Conservation (phyloP, 2,888 invertebrate species). For the Pasiphila rectangulata region DNA sequence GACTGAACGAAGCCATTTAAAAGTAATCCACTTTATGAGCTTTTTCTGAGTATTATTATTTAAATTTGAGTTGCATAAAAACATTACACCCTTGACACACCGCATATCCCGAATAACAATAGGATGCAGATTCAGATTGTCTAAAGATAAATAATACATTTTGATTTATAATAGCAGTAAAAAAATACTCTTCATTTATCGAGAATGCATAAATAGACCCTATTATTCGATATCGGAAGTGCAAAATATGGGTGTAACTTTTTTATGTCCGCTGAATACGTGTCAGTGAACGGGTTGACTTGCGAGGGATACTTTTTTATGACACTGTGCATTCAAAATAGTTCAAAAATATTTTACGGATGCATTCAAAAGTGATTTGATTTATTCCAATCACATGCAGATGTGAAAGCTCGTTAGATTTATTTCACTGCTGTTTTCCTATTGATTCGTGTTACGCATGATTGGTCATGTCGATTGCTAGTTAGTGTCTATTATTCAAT, state of each 20-base stretch:
- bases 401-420: constrained; percentile 79
- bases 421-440: constrained; percentile 77
- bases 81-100: constrained; percentile 80
- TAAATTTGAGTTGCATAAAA: constrained; percentile 52
- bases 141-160: constrained; percentile 81
- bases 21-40: neutral
- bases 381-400: constrained; percentile 80
- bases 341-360: constrained; percentile 78
- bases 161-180: constrained; percentile 79
- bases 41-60: constrained; percentile 46
- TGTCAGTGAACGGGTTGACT: constrained; percentile 78
- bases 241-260: constrained; percentile 81
- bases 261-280: constrained; percentile 72
- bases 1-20: neutral
- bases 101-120: constrained; percentile 78
- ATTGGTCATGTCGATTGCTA: constrained; percentile 77
- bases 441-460: constrained; percentile 72
- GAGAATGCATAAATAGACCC: constrained; percentile 81
- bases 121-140: constrained; percentile 79
- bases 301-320: constrained; percentile 66
- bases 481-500: constrained; percentile 69
- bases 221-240: constrained; percentile 78
- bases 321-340: constrained; percentile 71
- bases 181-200: constrained; percentile 79
- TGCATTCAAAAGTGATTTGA: constrained; percentile 79